phyloP scores from a whole-genome alignment of 2,797 vertebrate genomes.

The Sparidentex hasta region DNA sequence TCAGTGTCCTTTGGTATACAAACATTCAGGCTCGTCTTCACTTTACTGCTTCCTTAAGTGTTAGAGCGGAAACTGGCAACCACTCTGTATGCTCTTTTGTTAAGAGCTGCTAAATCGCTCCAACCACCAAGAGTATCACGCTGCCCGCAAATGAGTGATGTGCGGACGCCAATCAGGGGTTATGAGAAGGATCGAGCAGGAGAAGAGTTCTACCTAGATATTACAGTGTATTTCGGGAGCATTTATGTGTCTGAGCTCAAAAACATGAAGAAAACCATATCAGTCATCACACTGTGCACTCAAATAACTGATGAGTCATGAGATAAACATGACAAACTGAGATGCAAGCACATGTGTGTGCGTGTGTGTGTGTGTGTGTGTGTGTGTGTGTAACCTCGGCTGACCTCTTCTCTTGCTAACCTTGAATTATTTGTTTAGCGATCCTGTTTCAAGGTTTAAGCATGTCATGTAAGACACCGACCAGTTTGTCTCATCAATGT shows the following conservation, averaged over 20 bases:
- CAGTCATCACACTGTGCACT: not conserved
- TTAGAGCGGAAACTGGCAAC: conserved; percentile 17
- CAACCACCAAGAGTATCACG: not conserved
- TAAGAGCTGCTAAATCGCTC: conserved; percentile 22
- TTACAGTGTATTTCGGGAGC: not conserved
- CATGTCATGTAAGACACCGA: not conserved
- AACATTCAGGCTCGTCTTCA: not conserved
- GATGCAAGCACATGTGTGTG: not conserved
- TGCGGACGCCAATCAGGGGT: conserved; percentile 6
- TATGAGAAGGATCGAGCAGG: not conserved
- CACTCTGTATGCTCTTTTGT: conserved; percentile 9
- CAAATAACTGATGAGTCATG: conserved; percentile 9
- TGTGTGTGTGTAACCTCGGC: conserved; percentile 15
- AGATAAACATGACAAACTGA: conserved; percentile 3
- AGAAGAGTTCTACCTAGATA: not conserved
- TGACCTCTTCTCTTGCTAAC: conserved; percentile 19
- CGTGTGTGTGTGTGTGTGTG: not conserved
- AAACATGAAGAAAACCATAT: not conserved
- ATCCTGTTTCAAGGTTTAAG: conserved; percentile 63
- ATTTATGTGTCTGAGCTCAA: not conserved
- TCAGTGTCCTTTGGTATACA: not conserved
- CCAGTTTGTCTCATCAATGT: conserved; percentile 50
- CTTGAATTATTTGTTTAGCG: conserved; percentile 44
- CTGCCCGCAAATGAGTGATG: conserved; percentile 15
- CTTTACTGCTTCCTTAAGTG: conserved; percentile 23